Percentiles rank a stretch among this genome's conserved stretches.
Evolutionary conservation across 2,888 invertebrate genomes (phyloP).

Genomic region (Ephialtes manifestator): DNA sequence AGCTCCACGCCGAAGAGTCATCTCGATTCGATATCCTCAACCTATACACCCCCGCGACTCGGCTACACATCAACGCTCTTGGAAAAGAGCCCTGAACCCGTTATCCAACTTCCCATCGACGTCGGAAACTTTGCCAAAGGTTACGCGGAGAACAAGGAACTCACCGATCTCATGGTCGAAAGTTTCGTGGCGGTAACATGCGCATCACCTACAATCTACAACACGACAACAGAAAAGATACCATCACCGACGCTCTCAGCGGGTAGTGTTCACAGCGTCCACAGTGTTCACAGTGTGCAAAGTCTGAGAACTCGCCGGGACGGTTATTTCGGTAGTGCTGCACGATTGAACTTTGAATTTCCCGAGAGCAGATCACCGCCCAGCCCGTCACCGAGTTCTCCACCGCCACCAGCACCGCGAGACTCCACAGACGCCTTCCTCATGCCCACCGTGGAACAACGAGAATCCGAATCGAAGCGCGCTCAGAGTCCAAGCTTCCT

Average conservation of each 20-base stretch:
- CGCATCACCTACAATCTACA: slow-evolving; percentile 87
- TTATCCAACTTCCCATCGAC: slow-evolving; percentile 87
- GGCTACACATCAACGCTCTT: slow-evolving; percentile 90
- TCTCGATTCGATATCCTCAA: slow-evolving; percentile 81
- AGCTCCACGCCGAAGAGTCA: slow-evolving; percentile 82
- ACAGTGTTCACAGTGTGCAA: slow-evolving; percentile 79
- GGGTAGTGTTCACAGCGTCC: slow-evolving; percentile 85
- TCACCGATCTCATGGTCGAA: slow-evolving; percentile 86
- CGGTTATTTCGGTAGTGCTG: slow-evolving; percentile 87
- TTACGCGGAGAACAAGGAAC: slow-evolving; percentile 86
- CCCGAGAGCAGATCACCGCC: slow-evolving; percentile 86
- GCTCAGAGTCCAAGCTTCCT: slow-evolving; percentile 85
- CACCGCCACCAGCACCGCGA: slow-evolving; percentile 94
- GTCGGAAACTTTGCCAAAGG: slow-evolving; percentile 88
- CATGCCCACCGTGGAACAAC: slow-evolving; percentile 82
- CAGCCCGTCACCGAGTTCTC: slow-evolving; percentile 89
- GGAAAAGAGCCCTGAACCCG: slow-evolving; percentile 84
- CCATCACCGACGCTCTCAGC: slow-evolving; percentile 89
- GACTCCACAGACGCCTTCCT: slow-evolving; percentile 87
- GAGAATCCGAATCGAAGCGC: slow-evolving; percentile 77
- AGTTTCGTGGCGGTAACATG: slow-evolving; percentile 87
- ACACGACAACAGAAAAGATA: slow-evolving; percentile 87
- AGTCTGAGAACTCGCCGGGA: slow-evolving; percentile 88
- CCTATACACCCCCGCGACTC: slow-evolving; percentile 85
- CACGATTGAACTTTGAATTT: slow-evolving; percentile 86